Evolutionary conservation across 2,113 vertebrate genomes (phyloP), one percentile per base, ranked within the genome.

Genomic region (Oreochromis spilurus): DNA sequence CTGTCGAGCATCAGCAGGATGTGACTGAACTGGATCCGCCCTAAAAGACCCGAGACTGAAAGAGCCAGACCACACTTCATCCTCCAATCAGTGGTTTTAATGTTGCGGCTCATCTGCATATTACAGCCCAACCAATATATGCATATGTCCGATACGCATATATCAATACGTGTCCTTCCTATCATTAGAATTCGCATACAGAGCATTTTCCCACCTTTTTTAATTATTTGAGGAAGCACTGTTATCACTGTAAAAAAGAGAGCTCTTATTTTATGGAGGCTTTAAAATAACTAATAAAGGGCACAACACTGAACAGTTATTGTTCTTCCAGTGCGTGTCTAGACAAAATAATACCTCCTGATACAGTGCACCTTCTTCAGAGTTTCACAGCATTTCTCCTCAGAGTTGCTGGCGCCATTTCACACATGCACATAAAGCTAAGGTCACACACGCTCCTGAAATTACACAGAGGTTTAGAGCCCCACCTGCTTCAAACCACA

Each of bases 401-500:
- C 29, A 19, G 19, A 70, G 65, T 26, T 55, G 5, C 67, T 2
- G 67, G 40, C 43, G 24, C 67, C 17, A 52, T 65, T 21, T 83
- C 48, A 67, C 43, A 80, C 84, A 53, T 17, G n/a, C 21, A 80
- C 40, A 78, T 67, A 38, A 81, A 83, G 31, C 70, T 43, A 29
- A 77, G 58, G 48, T 58, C 53, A n/a, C 79, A 65, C 83, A 84
- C 65, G 43, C 67, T n/a, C 60, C 26, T 77, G 40, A 87, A 89
- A 84, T 75, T 50, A 84, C 75, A 65, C 82, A 36, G 24, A 72
- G 67, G 16, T 60, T 77, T 17, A 65, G 26, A 60, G 62, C 75
- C 85, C 84, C 83, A 90, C 83, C 89, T 90, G 79, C 75, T 90
- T 89, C 31, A 13, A 57, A 82, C 75, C 54, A 79, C 67, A 58